phyloP scores from a whole-genome alignment of 2,113 vertebrate genomes.

The Sinocyclocheilus rhinocerous region DNA sequence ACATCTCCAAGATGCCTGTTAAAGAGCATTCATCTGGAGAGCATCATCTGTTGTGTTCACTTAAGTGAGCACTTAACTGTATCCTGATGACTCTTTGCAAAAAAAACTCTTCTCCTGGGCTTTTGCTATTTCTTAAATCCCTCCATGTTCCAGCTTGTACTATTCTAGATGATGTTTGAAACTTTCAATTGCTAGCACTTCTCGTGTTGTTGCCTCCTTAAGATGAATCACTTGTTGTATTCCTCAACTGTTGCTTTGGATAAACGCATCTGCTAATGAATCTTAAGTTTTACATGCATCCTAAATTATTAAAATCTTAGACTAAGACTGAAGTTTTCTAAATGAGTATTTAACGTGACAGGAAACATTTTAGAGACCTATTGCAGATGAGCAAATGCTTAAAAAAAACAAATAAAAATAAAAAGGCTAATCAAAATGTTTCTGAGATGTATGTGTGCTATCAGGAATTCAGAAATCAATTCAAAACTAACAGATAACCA shows the following conservation, averaged over 20 bases:
- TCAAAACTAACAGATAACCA: slow-evolving; percentile 1
- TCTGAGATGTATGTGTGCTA: background rate
- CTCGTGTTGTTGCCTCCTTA: background rate
- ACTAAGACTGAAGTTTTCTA: background rate
- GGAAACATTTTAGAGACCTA: background rate
- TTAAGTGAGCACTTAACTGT: background rate
- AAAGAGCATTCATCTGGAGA: background rate
- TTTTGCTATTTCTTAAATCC: background rate
- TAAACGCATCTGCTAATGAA: background rate
- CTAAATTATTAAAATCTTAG: background rate
- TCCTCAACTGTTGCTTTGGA: background rate
- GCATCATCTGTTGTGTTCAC: background rate
- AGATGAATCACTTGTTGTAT: background rate
- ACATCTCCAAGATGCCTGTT: background rate
- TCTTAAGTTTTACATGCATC: background rate
- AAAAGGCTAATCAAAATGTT: background rate
- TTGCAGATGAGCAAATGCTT: background rate
- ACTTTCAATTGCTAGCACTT: background rate
- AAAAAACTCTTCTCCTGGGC: background rate
- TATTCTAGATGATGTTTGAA: background rate
- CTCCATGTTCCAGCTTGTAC: background rate
- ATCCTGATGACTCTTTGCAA: background rate
- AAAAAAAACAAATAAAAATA: too few species aligned
- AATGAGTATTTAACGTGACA: background rate
- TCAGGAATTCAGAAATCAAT: background rate